Conservation (phyloP, 2,113 vertebrate species). For the Lutjanus erythropterus region DNA sequence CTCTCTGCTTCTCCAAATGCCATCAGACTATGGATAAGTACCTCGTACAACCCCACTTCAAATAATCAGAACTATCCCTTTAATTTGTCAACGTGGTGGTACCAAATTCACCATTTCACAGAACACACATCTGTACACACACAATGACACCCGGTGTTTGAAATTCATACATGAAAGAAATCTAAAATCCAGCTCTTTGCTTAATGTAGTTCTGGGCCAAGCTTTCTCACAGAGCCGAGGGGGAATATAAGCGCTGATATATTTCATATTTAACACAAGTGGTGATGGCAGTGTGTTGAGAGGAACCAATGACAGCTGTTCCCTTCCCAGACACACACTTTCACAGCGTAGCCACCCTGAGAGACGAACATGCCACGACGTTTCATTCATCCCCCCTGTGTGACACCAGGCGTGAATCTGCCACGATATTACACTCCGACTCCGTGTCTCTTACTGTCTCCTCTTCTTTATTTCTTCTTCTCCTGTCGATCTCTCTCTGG, state of each 20-base stretch:
- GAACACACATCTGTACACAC: conserved; percentile 4
- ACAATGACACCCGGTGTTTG: neutral
- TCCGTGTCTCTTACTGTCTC: conserved; percentile 60
- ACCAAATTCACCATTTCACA: neutral
- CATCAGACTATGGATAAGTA: no score
- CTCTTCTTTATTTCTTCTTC: conserved; percentile 58
- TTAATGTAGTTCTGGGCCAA: conserved; percentile 44
- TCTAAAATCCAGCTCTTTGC: conserved; percentile 12
- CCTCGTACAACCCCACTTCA: no score
- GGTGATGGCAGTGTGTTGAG: conserved; percentile 70
- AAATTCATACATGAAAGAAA: conserved; percentile 20
- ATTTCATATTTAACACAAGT: conserved; percentile 74
- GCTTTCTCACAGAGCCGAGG: conserved; percentile 26
- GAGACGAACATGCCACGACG: conserved; percentile 61
- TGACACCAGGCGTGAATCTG: conserved; percentile 71
- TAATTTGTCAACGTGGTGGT: neutral
- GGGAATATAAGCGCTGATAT: conserved; percentile 52
- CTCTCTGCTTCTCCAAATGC: no score
- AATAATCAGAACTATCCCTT: no score
- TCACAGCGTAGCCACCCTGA: conserved; percentile 63
- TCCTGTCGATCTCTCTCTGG: conserved; percentile 61
- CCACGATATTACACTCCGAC: conserved; percentile 63
- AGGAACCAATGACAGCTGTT: conserved; percentile 73
- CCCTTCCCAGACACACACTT: conserved; percentile 56
- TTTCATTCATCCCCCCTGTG: conserved; percentile 58